A percentile compares a stretch with the other conserved stretches of the same genome.
Conservation (phyloP, 2,113 vertebrate species). For the Tapirus terrestris region DNA sequence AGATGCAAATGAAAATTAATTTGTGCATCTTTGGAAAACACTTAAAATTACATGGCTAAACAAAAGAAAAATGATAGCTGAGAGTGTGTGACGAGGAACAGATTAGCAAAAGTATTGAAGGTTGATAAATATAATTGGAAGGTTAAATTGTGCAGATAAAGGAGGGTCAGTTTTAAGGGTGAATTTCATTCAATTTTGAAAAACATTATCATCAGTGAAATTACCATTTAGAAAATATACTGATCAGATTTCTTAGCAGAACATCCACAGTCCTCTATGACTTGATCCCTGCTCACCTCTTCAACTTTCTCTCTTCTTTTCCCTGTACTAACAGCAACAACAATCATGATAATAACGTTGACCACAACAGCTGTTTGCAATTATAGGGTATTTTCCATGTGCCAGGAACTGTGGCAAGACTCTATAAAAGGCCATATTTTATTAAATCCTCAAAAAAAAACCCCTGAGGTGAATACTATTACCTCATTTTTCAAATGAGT, state of each 20-base stretch:
- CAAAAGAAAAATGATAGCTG: neutral
- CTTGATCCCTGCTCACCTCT: neutral
- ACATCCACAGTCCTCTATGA: neutral
- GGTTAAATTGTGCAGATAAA: slow-evolving; percentile 1
- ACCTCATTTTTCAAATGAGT: neutral
- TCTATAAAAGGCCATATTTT: neutral
- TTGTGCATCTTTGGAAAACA: neutral
- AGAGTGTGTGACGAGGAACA: neutral
- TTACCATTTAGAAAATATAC: neutral
- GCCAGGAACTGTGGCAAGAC: neutral
- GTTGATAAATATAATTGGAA: neutral
- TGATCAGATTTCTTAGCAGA: neutral
- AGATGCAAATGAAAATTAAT: slow-evolving; percentile 29
- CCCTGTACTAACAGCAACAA: neutral
- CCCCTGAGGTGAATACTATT: neutral
- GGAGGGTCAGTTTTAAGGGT: neutral
- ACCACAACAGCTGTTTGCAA: neutral
- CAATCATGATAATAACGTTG: neutral
- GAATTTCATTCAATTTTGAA: slow-evolving; percentile 39
- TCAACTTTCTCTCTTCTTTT: neutral
- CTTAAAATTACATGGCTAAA: neutral
- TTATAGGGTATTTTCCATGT: neutral
- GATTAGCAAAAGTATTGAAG: neutral
- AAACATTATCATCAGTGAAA: neutral
- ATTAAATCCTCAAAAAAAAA: neutral